These are phyloP conservation scores for Drosophila kepulauana DNA, from an alignment of 1,140 invertebrate species.

Conservation along the genomic window DNA sequence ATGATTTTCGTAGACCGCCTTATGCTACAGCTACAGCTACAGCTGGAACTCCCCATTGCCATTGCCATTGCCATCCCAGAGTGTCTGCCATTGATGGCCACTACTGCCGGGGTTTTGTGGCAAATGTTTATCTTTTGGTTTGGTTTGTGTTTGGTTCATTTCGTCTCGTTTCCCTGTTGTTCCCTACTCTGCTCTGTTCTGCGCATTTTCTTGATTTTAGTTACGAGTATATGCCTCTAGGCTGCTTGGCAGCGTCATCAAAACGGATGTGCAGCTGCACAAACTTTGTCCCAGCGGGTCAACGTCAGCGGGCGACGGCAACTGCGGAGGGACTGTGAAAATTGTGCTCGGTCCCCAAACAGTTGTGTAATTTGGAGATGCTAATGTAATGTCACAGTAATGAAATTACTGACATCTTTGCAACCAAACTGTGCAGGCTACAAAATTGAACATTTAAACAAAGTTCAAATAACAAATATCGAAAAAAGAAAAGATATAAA, in stretches of 20 bases:
- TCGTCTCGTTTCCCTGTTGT: not conserved
- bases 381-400: conserved; percentile 69
- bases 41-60: conserved; percentile 21
- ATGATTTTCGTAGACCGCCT: conserved; percentile 68
- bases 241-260: conserved; percentile 49
- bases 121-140: conserved; percentile 77
- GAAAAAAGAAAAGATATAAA: not conserved
- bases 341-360: conserved; percentile 6
- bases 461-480: not conserved
- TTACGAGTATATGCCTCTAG: conserved; percentile 38
- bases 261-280: conserved; percentile 75
- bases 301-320: not conserved
- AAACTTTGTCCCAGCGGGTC: conserved; percentile 54
- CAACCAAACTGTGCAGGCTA: conserved; percentile 29
- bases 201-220: conserved; percentile 43
- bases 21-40: conserved; percentile 40
- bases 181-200: not conserved
- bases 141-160: conserved; percentile 20
- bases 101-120: conserved; percentile 43
- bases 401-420: conserved; percentile 59
- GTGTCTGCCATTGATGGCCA: conserved; percentile 46
- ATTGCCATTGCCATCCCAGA: conserved; percentile 37
- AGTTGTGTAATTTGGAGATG: conserved; percentile 58
- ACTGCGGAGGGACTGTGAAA: conserved; percentile 5
- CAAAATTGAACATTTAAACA: conserved; percentile 6